phyloP scores from a whole-genome alignment of 1,140 invertebrate genomes.

The Laupala kohalensis region DNA sequence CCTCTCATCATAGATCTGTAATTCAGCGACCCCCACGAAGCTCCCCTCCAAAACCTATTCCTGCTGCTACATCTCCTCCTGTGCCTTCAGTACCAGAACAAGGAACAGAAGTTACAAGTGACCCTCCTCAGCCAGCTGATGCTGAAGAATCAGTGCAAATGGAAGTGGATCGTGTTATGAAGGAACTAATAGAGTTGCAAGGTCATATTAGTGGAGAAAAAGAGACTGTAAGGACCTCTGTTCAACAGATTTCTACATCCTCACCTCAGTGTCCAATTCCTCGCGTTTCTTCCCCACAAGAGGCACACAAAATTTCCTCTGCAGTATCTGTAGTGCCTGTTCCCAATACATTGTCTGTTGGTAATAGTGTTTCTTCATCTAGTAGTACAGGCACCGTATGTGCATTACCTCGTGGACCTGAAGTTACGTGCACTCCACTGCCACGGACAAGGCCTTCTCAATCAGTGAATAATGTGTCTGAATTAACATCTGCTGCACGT shows the following conservation, averaged over 20 bases:
- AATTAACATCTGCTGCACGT: background rate
- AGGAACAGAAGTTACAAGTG: slow-evolving; percentile 5
- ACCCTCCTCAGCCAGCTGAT: slow-evolving; percentile 15
- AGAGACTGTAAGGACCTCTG: background rate
- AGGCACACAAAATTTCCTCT: background rate
- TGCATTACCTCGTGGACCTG: background rate
- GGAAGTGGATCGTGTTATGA: slow-evolving; percentile 17
- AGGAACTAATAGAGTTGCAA: slow-evolving; percentile 24
- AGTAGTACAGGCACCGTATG: background rate
- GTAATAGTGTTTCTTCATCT: background rate
- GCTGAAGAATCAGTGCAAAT: slow-evolving; percentile 23
- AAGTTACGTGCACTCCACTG: background rate
- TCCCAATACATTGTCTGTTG: background rate
- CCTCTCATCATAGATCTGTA: background rate
- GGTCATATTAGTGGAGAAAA: background rate
- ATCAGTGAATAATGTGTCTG: background rate
- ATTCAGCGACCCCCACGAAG: background rate
- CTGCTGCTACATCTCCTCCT: background rate
- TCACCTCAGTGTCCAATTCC: background rate
- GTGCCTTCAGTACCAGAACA: background rate
- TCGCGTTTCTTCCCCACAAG: too few species aligned
- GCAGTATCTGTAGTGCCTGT: background rate
- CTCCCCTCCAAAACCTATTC: background rate
- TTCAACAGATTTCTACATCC: background rate
- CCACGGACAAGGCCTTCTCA: background rate